Evolutionary conservation across 2,113 vertebrate species (phyloP), one percentile per base, ranked within the genome.

Genomic region (Stegastes partitus): DNA sequence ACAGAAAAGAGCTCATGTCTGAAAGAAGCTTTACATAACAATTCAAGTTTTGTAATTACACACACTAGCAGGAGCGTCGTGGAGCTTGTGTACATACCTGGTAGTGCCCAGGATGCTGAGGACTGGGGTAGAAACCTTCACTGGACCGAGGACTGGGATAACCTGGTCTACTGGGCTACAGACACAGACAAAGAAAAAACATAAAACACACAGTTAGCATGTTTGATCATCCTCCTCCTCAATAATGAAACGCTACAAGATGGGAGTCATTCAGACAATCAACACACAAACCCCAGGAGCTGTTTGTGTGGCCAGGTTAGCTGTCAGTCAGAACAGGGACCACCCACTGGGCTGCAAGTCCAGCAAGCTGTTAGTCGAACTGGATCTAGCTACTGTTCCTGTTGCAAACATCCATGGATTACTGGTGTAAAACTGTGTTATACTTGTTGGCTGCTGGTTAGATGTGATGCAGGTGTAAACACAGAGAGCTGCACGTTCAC

Each of bases 101-200:
- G 84, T 98, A 99, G 83, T 99, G 93, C 82, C 89, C 93, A 37
- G 96, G 91, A 50, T 99, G 97, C 88, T 99, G 98, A 0, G 98
- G 96, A 85, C 97, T 97, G 21, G 98, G 97, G 74, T 97, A 99
- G 89, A 99, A 98, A 0, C 97, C 96, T 92, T 99, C 98, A 73
- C 98, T 99, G 77, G 98, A 99, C 71, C 98, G 95, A 0, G 98
- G 98, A 74, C 98, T 99, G 45, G 98, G 98, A 67, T 99, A 99
- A 16, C 98, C 98, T 25, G 98, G 98, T 89, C 98, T 95, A 73
- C 98, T 99, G 79, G 98, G 98, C 98, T 99, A 81, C 0, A 78
- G 11, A 77, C 12, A 77, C 15, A 65, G 42, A 69, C 11, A 56
- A 0, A 62, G 7, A 67, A 11, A 58, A 11, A 90, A 28, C n/a